Evolutionary conservation across 2,888 invertebrate genomes (phyloP).

Genomic region (Taphrorychus bicolor): DNA sequence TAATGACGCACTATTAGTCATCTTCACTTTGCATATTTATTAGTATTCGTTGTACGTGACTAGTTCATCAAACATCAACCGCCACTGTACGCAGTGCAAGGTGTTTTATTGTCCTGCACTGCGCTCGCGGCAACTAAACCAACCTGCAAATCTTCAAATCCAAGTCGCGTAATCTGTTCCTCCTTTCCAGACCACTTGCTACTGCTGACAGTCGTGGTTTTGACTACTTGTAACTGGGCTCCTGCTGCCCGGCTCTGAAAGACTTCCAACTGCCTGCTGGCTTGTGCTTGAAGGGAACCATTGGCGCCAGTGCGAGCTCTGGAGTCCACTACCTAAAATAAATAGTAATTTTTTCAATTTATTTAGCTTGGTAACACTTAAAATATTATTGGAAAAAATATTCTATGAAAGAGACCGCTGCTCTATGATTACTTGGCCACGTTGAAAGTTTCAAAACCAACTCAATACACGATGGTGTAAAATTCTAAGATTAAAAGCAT

Average conservation of each 20-base stretch:
- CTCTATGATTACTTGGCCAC: no score
- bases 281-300: constrained; percentile 63
- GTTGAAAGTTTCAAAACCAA: no score
- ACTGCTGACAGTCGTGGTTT: constrained; percentile 64
- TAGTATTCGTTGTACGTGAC: constrained; percentile 1
- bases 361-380: not conserved
- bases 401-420: no score
- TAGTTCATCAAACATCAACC: not conserved
- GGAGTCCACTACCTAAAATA: constrained; percentile 63
- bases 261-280: constrained; percentile 70
- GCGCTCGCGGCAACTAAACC: no score
- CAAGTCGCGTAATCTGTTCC: constrained; percentile 29
- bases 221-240: constrained; percentile 74
- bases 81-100: no score
- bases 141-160: constrained; percentile 58
- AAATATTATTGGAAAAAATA: not conserved
- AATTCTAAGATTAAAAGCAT: no score
- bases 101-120: no score
- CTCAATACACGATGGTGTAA: no score
- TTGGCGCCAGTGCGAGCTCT: constrained; percentile 63
- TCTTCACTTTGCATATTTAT: not conserved
- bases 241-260: constrained; percentile 73
- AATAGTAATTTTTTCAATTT: not conserved
- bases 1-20: constrained; percentile 10
- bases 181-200: constrained; percentile 41